Evolutionary conservation across 2,888 invertebrate species (phyloP), one percentile per base, ranked within the genome.

Genomic region (Mesoligia furuncula): DNA sequence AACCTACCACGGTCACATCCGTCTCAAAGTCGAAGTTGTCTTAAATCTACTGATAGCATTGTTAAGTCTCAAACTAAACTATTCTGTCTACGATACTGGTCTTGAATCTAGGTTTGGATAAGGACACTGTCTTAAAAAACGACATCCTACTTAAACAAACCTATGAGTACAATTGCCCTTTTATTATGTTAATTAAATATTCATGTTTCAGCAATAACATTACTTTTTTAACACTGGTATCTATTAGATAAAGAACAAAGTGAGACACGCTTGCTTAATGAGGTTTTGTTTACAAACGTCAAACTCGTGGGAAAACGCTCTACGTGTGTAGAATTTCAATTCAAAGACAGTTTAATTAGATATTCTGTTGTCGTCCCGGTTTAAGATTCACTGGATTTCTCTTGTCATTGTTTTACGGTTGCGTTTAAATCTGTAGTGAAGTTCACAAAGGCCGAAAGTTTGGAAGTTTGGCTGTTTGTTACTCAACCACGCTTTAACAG

Each of bases 241-340:
- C 54, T 20, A n/a, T 42, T 27, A 31, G 39, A 72, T 24, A 54
- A 54, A 42, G 24, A 31, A 57, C 36, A 59, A 36, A 66, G 39
- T 42, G n/a, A 24, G 27, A 59, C 15, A 15, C 4, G 27, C 4
- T 27, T 24, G 6, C 17, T 6, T 36, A 24, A 27, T 76, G 51
- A 66, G 39, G 27, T 51, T 36, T 75, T 11, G 36, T n/a, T 45
- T 7, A 20, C 45, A 64, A 75, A 51, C 13, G 36, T n/a, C 66
- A 42, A 61, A 36, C 20, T 27, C 36, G 1, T 51, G 11, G 31
- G 77, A 8, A 48, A 54, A 67, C 13, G 24, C 5, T 17, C 11
- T 17, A 15, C 48, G 36, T 66, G 76, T 20, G 13, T 59, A 17
- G 31, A 66, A 77, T 77, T 31, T 59, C 48, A 67, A 59, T 24